A percentile compares a stretch with the other conserved stretches of the same genome.
Evolutionary conservation across 2,888 invertebrate genomes (phyloP).

Genomic region (Horisme vitalbata): DNA sequence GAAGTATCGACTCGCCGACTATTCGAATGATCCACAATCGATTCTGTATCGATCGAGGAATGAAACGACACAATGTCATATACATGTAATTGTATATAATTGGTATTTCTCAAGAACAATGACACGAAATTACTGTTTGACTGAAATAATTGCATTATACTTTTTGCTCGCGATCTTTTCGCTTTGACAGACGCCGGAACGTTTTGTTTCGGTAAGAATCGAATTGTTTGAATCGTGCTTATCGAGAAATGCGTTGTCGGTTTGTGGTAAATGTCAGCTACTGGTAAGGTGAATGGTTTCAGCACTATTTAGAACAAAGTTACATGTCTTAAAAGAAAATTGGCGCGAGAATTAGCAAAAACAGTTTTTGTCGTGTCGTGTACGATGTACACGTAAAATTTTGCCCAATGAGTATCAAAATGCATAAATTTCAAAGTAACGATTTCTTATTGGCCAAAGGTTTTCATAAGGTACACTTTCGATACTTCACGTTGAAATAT

Average conservation of each 20-base stretch:
- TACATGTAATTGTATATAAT: conserved; percentile 82
- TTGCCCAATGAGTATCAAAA: too few relatives aligned
- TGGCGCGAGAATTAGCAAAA: too few relatives aligned
- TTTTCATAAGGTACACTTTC: too few relatives aligned
- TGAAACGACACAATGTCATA: conserved; percentile 74
- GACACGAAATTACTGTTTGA: conserved; percentile 77
- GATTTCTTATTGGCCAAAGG: too few relatives aligned
- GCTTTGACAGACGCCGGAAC: conserved; percentile 70
- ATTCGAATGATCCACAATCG: conserved; percentile 67
- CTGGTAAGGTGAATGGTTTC: conserved; percentile 9
- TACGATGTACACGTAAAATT: too few relatives aligned
- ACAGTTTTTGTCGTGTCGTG: too few relatives aligned
- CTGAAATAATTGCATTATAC: conserved; percentile 74
- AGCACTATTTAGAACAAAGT: not conserved
- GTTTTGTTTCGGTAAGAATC: conserved; percentile 58
- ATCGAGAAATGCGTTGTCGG: conserved; percentile 18
- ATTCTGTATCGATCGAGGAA: conserved; percentile 74
- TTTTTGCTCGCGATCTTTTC: conserved; percentile 51
- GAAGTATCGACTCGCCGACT: conserved; percentile 50
- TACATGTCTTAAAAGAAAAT: not conserved
- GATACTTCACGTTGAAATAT: too few relatives aligned
- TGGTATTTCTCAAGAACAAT: conserved; percentile 81
- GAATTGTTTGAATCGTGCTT: conserved; percentile 36
- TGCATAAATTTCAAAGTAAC: too few relatives aligned
- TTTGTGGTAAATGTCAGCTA: conserved; percentile 19